These are phyloP conservation scores for Leucopsar rothschildi DNA, from an alignment of 2,113 vertebrate genomes.

Conservation along the genomic window DNA sequence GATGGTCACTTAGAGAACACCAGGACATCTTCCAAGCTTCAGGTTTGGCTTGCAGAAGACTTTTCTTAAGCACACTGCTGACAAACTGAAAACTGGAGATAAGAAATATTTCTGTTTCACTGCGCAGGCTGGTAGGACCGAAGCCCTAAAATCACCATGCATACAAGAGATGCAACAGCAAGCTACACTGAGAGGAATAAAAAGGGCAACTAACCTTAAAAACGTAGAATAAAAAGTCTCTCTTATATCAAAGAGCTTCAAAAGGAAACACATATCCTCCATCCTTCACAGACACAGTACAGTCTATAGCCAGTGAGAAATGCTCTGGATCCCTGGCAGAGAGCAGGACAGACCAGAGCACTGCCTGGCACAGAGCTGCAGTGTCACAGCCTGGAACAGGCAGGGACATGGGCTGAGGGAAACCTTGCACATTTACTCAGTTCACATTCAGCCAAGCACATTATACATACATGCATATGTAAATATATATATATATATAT, in stretches of 20 bases:
- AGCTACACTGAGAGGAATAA: conserved; percentile 16
- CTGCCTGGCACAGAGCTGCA: background rate
- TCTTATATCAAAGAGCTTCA: background rate
- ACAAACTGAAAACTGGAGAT: conserved; percentile 15
- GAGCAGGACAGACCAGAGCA: background rate
- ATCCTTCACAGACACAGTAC: background rate
- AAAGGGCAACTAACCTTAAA: conserved; percentile 46
- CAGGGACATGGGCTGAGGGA: background rate
- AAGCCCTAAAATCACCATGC: background rate
- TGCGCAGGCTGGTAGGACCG: background rate
- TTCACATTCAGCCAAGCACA: background rate
- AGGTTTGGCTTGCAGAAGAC: conserved; percentile 19
- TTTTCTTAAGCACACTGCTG: background rate
- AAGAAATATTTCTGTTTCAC: conserved; percentile 25
- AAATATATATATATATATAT: background rate
- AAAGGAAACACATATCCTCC: background rate
- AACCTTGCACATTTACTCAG: background rate
- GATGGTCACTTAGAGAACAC: background rate
- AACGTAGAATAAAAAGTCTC: background rate
- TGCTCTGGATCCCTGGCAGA: background rate
- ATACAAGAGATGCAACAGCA: background rate
- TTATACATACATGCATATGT: background rate
- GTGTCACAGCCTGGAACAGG: background rate
- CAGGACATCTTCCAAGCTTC: background rate
- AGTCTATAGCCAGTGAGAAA: background rate